A percentile compares a stretch with the other conserved stretches of the same genome.
Conservation (phyloP, 2,113 vertebrate species). For the Clinocottus analis region DNA sequence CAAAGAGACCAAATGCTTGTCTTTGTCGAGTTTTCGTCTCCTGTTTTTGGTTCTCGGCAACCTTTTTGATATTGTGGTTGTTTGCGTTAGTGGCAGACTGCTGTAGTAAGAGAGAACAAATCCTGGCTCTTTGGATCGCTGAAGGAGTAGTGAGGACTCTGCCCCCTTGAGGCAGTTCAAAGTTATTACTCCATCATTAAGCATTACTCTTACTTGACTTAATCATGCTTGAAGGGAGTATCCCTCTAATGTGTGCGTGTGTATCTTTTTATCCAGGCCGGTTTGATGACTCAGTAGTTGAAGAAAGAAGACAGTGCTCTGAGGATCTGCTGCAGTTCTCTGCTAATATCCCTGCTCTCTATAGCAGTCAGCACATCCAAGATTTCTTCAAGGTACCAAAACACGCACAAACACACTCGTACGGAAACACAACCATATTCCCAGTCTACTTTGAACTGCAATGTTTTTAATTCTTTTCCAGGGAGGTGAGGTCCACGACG, state of each 20-base stretch:
- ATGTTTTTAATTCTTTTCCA: constrained; percentile 64
- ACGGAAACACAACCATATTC: background rate
- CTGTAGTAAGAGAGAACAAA: background rate
- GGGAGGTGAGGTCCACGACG: constrained; percentile 95
- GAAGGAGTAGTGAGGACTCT: background rate
- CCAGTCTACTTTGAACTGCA: background rate
- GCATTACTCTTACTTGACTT: background rate
- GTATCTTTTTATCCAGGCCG: constrained; percentile 82
- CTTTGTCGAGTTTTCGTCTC: background rate
- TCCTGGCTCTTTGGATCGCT: background rate
- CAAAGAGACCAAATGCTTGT: background rate
- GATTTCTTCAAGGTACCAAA: constrained; percentile 95
- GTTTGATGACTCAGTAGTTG: constrained; percentile 95
- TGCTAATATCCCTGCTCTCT: constrained; percentile 95
- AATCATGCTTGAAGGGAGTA: background rate
- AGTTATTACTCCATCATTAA: background rate
- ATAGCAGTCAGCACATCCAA: constrained; percentile 92
- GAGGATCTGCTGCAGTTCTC: constrained; percentile 98
- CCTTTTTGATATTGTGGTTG: background rate
- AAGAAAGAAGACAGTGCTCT: constrained; percentile 96
- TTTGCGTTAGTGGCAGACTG: background rate
- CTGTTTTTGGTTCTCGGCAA: background rate
- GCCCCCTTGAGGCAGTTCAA: background rate
- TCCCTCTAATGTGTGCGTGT: constrained; percentile 9
- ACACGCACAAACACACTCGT: background rate